Conservation (phyloP, 2,888 invertebrate genomes). For the Lissonota sp. region DNA sequence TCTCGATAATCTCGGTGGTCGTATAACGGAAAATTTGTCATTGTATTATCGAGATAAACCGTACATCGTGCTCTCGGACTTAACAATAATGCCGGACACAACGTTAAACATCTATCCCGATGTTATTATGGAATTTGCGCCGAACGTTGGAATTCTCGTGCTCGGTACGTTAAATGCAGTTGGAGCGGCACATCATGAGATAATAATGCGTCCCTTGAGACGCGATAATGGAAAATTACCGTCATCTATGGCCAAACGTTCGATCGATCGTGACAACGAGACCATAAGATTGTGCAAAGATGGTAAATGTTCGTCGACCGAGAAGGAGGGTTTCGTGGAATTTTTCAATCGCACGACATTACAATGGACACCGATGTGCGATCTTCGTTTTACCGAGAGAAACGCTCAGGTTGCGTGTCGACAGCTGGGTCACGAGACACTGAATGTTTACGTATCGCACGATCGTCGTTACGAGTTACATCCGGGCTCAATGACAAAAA, state of each 20-base stretch:
- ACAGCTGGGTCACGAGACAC: constrained; percentile 94
- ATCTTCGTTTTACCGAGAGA: constrained; percentile 96
- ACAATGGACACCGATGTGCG: constrained; percentile 99
- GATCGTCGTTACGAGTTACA: constrained; percentile 95
- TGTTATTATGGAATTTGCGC: constrained; percentile 96
- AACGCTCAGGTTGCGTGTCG: constrained; percentile 98
- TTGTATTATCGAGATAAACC: constrained; percentile 88
- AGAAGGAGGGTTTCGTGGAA: constrained; percentile 91
- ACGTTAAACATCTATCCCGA: constrained; percentile 95
- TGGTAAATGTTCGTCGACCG: constrained; percentile 86
- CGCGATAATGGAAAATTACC: constrained; percentile 82
- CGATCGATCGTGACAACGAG: constrained; percentile 78
- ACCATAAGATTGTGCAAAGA: constrained; percentile 93
- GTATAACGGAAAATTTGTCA: constrained; percentile 88
- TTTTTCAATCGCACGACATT: constrained; percentile 97
- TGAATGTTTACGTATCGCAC: constrained; percentile 95
- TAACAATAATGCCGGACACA: constrained; percentile 98
- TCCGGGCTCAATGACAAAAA: constrained; percentile 93
- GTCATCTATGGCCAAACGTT: constrained; percentile 80
- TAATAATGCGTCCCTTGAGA: constrained; percentile 90
- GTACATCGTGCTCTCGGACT: constrained; percentile 93
- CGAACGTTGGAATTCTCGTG: constrained; percentile 97
- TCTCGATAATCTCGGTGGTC: constrained; percentile 90
- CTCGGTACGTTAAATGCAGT: constrained; percentile 94
- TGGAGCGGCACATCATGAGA: constrained; percentile 91